Evolutionary conservation across 2,113 vertebrate genomes (phyloP).

Genomic region (Pachycephala philippinensis): DNA sequence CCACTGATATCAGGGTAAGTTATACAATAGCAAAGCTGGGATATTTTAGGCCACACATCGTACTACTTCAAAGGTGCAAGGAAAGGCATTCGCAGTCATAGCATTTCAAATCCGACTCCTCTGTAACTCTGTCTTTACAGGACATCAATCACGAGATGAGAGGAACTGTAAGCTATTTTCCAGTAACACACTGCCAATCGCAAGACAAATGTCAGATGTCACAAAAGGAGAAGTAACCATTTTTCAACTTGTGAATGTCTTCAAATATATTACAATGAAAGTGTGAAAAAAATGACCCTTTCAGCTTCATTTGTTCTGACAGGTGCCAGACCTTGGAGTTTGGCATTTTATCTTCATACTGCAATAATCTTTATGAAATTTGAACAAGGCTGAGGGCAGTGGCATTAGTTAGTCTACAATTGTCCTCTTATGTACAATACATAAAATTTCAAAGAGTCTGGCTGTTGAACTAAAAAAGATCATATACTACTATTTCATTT

Average conservation of each 20-base stretch:
- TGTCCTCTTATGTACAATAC: background rate
- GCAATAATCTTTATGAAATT: conserved; percentile 20
- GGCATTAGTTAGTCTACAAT: background rate
- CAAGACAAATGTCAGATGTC: conserved; percentile 58
- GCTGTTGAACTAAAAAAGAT: background rate
- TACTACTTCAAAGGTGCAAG: background rate
- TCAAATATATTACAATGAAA: conserved; percentile 16
- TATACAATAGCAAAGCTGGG: background rate
- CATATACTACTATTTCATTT: background rate
- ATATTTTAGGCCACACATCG: background rate
- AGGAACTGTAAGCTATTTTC: conserved; percentile 35
- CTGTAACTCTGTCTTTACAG: background rate
- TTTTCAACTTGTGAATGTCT: conserved; percentile 53
- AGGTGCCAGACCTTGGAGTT: conserved; percentile 23
- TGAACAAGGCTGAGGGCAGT: conserved; percentile 15
- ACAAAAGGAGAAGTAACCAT: conserved; percentile 16
- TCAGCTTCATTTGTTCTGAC: conserved; percentile 41
- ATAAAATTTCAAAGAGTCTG: background rate
- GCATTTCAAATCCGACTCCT: background rate
- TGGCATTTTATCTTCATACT: conserved; percentile 30
- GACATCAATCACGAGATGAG: conserved; percentile 55
- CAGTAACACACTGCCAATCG: conserved; percentile 47
- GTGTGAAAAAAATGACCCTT: background rate
- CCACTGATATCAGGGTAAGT: background rate
- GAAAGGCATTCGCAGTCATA: background rate